Conservation (phyloP, 64 coral and sea anemone species). For the Platygyra sinensis region DNA sequence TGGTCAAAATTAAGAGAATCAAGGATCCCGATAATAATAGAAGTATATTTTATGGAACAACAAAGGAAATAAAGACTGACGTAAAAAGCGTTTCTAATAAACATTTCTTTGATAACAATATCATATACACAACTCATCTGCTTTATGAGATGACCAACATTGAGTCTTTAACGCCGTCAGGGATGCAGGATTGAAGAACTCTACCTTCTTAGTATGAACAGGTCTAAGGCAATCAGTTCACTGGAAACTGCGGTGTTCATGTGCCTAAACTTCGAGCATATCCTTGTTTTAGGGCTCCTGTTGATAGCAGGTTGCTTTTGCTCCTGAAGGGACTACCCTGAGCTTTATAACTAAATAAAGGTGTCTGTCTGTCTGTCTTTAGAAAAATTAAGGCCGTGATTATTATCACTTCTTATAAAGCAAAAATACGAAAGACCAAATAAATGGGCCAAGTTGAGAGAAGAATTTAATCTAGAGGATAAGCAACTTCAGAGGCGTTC, state of each 20-base stretch:
- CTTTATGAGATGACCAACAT: neutral
- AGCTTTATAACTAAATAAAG: neutral
- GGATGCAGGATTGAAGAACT: too few relatives aligned
- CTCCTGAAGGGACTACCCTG: neutral
- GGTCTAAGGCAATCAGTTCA: neutral
- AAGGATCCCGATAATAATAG: too few relatives aligned
- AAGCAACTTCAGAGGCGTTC: neutral
- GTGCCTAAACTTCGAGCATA: neutral
- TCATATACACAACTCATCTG: neutral
- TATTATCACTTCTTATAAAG: too few relatives aligned
- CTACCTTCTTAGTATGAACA: too few relatives aligned
- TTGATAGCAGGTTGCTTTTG: too few relatives aligned
- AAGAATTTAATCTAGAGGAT: constrained; percentile 9
- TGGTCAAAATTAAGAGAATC: too few relatives aligned
- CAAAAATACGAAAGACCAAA: too few relatives aligned
- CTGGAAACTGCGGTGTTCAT: neutral
- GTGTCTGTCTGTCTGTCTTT: too few relatives aligned
- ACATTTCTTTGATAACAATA: neutral
- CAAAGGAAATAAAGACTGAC: neutral
- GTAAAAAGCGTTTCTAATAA: neutral
- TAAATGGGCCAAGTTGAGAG: neutral
- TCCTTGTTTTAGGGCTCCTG: neutral
- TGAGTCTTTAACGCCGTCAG: neutral
- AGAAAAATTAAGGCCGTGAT: too few relatives aligned
- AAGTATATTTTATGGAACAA: too few relatives aligned